Percentiles rank a stretch among this genome's conserved stretches.
Conservation (phyloP, 2,113 vertebrate genomes). For the Orycteropus afer region DNA sequence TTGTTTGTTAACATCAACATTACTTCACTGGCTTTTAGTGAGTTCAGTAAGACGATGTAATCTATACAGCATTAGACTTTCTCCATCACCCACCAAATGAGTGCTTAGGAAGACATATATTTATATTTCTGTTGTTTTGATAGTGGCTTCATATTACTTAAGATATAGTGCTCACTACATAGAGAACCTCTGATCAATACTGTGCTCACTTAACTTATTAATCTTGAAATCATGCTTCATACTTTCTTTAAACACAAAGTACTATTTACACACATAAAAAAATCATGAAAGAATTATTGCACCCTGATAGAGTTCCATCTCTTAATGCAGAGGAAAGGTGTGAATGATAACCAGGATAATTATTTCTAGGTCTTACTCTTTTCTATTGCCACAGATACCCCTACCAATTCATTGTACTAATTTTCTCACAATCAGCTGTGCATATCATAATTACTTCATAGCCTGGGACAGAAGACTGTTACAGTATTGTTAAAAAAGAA, state of each 20-base stretch:
- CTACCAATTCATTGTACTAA: background rate
- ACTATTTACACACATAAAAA: background rate
- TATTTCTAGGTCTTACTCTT: background rate
- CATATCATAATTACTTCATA: background rate
- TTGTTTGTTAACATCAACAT: constrained; percentile 32
- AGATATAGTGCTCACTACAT: background rate
- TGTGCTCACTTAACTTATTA: background rate
- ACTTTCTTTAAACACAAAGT: background rate
- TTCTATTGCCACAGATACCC: background rate
- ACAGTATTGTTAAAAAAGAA: background rate
- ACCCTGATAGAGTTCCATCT: background rate
- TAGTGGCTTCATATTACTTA: constrained; percentile 47
- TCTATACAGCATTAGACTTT: constrained; percentile 22
- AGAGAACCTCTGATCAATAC: background rate
- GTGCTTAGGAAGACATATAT: constrained; percentile 12
- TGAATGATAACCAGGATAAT: background rate
- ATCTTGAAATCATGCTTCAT: background rate
- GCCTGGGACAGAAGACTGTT: background rate
- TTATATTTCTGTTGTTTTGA: constrained; percentile 11
- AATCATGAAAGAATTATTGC: background rate
- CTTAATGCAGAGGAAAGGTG: background rate
- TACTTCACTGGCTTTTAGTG: constrained; percentile 62
- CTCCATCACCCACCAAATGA: background rate
- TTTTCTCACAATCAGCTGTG: background rate
- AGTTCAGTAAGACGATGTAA: background rate